Evolutionary conservation across 2,113 vertebrate species (phyloP).

Genomic region (Nothobranchius furzeri): DNA sequence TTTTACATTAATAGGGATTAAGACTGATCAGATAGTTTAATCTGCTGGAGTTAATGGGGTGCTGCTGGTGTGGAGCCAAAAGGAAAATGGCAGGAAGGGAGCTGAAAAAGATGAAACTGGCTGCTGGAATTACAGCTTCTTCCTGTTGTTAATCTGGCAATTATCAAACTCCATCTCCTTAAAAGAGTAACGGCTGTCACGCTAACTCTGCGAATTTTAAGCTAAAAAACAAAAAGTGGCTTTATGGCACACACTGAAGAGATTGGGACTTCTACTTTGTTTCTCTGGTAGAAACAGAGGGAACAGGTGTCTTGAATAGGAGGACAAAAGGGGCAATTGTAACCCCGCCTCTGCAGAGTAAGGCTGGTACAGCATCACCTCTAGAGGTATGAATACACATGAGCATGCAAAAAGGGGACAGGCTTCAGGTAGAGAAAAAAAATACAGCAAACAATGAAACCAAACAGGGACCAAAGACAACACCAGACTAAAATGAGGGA

Average conservation of each 20-base stretch:
- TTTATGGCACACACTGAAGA: constrained; percentile 15
- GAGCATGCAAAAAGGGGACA: neutral
- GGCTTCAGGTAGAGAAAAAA: constrained; percentile 9
- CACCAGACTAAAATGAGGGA: constrained; percentile 22
- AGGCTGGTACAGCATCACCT: neutral
- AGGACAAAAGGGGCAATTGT: constrained; percentile 11
- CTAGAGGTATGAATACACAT: neutral
- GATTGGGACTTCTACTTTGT: constrained; percentile 8
- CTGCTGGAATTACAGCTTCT: constrained; percentile 46
- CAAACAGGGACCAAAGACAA: constrained; percentile 28
- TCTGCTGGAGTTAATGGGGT: constrained; percentile 43
- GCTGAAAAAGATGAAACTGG: constrained; percentile 51
- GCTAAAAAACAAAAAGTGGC: constrained; percentile 42
- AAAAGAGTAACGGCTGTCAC: constrained; percentile 40
- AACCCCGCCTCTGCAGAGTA: constrained; percentile 11
- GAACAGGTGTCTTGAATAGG: neutral
- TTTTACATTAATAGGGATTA: constrained; percentile 49
- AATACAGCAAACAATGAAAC: constrained; percentile 40
- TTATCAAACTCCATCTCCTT: constrained; percentile 43
- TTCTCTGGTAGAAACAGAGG: constrained; percentile 5
- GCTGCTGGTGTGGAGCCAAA: constrained; percentile 24
- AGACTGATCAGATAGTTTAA: constrained; percentile 56
- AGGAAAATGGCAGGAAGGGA: constrained; percentile 27
- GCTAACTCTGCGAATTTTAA: constrained; percentile 40
- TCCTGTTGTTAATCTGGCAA: constrained; percentile 61